phyloP scores from a whole-genome alignment of 2,888 invertebrate species.

The Eudasyphora cyanicolor region DNA sequence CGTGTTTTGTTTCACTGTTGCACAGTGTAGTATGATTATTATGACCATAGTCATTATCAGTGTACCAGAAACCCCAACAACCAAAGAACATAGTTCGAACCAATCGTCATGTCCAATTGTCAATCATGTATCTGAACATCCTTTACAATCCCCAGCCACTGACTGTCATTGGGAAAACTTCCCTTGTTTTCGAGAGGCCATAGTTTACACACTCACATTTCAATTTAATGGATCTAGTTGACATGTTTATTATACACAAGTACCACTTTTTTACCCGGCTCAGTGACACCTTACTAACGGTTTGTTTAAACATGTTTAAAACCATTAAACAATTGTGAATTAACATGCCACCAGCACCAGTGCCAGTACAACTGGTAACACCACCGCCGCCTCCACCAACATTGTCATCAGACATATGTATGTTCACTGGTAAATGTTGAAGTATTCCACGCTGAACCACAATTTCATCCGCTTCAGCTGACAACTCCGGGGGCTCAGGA shows the following conservation, averaged over 20 bases:
- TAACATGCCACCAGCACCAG: conserved; percentile 49
- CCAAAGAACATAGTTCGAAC: too few species aligned
- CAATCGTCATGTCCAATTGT: too few species aligned
- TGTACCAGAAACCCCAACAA: too few species aligned
- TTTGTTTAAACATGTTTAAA: conserved; percentile 49
- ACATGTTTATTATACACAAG: conserved; percentile 34
- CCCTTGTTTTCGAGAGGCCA: neutral
- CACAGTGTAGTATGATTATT: too few species aligned
- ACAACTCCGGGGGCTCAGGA: too few species aligned
- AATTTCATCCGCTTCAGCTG: neutral
- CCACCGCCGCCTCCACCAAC: neutral
- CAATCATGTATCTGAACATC: too few species aligned
- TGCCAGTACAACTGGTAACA: too few species aligned
- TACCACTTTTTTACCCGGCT: conserved; percentile 19
- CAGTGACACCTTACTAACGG: conserved; percentile 38
- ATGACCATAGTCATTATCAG: too few species aligned
- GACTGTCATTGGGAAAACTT: neutral
- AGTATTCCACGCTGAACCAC: neutral
- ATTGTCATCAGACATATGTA: neutral
- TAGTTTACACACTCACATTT: conserved; percentile 26
- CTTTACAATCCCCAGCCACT: neutral
- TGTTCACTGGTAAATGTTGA: neutral
- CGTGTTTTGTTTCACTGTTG: too few species aligned
- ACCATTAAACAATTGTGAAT: conserved; percentile 57
- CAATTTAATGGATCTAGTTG: conserved; percentile 32